Conservation (phyloP, 2,888 invertebrate species). For the Heliconius hortense region DNA sequence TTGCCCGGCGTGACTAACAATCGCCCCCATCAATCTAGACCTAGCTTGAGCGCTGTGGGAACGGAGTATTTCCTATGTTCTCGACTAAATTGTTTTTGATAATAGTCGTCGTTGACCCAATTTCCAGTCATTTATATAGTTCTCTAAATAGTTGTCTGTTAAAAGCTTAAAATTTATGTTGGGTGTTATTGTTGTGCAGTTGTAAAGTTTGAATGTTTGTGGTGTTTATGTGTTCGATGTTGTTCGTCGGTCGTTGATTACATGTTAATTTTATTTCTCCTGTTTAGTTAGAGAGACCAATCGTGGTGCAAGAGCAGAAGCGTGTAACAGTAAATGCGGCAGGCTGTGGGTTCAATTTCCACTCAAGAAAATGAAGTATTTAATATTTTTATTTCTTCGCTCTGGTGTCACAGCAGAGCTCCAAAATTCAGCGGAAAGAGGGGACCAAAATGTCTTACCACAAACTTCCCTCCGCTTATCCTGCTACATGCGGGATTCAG, state of each 20-base stretch:
- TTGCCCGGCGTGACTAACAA: constrained; percentile 33
- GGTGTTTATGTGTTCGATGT: not conserved
- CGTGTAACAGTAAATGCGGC: too few species aligned
- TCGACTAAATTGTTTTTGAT: constrained; percentile 31
- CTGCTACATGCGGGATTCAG: too few species aligned
- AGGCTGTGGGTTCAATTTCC: too few species aligned
- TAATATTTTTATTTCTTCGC: too few species aligned
- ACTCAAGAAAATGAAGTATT: too few species aligned
- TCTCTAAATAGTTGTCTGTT: constrained; percentile 16
- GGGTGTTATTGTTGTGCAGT: not conserved
- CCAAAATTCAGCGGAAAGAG: too few species aligned
- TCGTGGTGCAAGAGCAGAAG: not conserved
- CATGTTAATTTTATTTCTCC: not conserved
- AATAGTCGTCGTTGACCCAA: constrained; percentile 26
- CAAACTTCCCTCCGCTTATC: too few species aligned
- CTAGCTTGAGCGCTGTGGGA: constrained; percentile 29
- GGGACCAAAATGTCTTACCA: too few species aligned
- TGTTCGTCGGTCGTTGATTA: not conserved
- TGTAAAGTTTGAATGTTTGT: not conserved
- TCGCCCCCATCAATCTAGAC: constrained; percentile 39
- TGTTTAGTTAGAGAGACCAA: not conserved
- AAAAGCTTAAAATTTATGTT: not conserved
- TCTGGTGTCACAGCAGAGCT: too few species aligned
- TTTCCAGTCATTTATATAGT: constrained; percentile 17
- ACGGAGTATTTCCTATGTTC: constrained; percentile 30